phyloP scores from a whole-genome alignment of 2,797 vertebrate genomes.

The Eurystomus glaucurus region DNA sequence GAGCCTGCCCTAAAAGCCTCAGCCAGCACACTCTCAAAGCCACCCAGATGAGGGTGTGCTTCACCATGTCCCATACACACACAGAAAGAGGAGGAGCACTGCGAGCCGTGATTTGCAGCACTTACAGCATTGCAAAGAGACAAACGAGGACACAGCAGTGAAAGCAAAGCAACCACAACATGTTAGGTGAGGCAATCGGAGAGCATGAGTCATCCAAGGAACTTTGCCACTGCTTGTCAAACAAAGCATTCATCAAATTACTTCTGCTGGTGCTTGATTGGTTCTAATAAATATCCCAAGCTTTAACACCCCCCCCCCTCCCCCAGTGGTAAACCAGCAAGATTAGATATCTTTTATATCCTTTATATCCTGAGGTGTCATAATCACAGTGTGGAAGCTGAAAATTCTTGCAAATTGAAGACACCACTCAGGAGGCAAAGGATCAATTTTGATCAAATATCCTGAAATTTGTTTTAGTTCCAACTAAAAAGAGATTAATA shows the following conservation, averaged over 20 bases:
- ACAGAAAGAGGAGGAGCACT: background rate
- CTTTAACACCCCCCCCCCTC: background rate
- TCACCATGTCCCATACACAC: background rate
- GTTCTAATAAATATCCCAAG: conserved; percentile 4
- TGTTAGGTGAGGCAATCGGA: conserved; percentile 4
- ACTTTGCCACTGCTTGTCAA: conserved; percentile 45
- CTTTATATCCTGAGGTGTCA: background rate
- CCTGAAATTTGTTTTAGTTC: background rate
- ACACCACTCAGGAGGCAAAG: background rate
- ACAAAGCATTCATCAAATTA: conserved; percentile 31
- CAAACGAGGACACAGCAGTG: background rate
- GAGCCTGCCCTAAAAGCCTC: background rate
- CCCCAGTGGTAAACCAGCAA: background rate
- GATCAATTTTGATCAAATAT: background rate
- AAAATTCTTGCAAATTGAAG: background rate
- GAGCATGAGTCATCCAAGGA: conserved; percentile 31
- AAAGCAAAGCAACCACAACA: conserved; percentile 27
- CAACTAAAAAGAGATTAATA: background rate
- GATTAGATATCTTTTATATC: background rate
- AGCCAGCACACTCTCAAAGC: background rate
- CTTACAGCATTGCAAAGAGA: background rate
- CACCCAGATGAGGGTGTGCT: background rate
- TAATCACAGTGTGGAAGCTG: background rate
- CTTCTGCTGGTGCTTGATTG: conserved; percentile 1
- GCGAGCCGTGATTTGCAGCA: background rate